These are phyloP conservation scores for Pycnomerus fuliginosus DNA, from an alignment of 2,888 invertebrate species.

Conservation along the genomic window DNA sequence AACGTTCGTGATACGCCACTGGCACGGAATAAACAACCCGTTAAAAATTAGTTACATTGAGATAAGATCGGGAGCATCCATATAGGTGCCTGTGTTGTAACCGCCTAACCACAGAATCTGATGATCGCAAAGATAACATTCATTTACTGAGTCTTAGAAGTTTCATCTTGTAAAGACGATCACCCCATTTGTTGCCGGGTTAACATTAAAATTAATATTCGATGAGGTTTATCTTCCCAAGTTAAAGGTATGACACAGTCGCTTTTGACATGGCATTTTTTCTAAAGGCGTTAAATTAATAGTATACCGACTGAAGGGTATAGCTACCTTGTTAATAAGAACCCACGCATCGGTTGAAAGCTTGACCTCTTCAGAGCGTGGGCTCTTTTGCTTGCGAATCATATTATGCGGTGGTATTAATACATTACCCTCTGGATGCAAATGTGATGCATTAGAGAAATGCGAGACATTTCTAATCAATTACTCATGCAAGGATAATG, in stretches of 20 bases:
- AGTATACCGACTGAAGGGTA: constrained; percentile 46
- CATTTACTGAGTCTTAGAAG: constrained; percentile 9
- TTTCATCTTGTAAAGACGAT: constrained; percentile 8
- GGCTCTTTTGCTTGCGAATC: constrained; percentile 19
- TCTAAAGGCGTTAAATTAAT: constrained; percentile 47
- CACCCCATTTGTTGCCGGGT: constrained; percentile 9
- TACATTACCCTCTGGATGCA: too few species aligned
- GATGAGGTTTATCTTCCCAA: constrained; percentile 15
- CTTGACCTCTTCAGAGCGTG: constrained; percentile 37
- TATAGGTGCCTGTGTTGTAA: constrained; percentile 15
- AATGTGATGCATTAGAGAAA: too few species aligned
- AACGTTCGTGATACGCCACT: too few species aligned
- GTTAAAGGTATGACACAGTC: constrained; percentile 28
- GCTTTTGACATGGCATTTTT: constrained; percentile 39
- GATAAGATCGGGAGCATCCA: constrained; percentile 21
- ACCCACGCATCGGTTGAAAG: constrained; percentile 43
- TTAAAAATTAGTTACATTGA: constrained; percentile 14
- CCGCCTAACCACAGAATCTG: constrained; percentile 11
- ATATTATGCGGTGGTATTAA: too few species aligned
- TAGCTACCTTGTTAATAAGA: constrained; percentile 48
- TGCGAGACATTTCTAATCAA: too few species aligned
- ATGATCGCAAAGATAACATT: constrained; percentile 21
- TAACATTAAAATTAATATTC: constrained; percentile 8
- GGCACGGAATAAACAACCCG: constrained; percentile 10
- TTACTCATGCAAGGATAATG: too few species aligned